These are phyloP conservation scores for Fratercula arctica DNA, from an alignment of 2,797 vertebrate species.

Conservation along the genomic window DNA sequence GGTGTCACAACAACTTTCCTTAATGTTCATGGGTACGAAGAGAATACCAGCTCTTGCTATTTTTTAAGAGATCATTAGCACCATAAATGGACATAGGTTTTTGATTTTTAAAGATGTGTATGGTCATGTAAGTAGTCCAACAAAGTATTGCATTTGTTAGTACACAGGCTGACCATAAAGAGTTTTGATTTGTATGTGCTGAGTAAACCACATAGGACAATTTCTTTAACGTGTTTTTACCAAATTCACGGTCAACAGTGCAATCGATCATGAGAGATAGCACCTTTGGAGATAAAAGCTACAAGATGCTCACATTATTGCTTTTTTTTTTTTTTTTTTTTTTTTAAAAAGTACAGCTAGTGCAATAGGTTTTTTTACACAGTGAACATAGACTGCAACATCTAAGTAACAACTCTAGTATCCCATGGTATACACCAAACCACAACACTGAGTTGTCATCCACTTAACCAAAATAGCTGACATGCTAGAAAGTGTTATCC, in stretches of 20 bases:
- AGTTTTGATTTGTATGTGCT: background rate
- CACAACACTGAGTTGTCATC: background rate
- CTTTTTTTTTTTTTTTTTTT: background rate
- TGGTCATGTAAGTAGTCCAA: background rate
- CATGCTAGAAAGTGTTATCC: background rate
- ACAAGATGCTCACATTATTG: conserved; percentile 22
- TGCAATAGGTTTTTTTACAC: background rate
- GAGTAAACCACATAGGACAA: background rate
- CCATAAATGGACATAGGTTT: background rate
- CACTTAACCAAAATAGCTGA: background rate
- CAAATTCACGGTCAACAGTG: background rate
- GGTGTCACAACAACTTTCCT: background rate
- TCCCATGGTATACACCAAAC: background rate
- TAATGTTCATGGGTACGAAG: background rate
- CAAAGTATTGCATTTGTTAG: background rate
- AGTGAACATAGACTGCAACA: background rate
- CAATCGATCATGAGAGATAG: conserved; percentile 1
- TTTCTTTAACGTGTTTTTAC: background rate
- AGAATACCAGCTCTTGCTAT: background rate
- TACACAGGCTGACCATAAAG: background rate
- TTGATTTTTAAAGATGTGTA: background rate
- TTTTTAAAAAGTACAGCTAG: background rate
- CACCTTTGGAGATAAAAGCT: conserved; percentile 29
- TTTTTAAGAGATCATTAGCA: conserved; percentile 24
- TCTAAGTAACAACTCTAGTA: background rate